Conservation (phyloP, 1,140 invertebrate species). For the Drosophila persimilis region DNA sequence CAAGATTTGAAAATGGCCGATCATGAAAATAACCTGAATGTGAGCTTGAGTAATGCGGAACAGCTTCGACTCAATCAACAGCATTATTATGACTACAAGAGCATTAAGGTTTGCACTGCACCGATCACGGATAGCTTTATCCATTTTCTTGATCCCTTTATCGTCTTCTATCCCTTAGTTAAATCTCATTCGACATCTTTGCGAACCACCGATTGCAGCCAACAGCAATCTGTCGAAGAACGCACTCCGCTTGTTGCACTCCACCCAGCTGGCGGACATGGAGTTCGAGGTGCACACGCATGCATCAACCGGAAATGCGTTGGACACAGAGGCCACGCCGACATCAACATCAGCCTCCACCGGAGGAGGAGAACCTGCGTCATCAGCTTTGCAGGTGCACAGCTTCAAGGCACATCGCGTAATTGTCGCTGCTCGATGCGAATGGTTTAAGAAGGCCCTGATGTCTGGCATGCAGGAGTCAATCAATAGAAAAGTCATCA, state of each 20-base stretch:
- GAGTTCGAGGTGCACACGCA: slow-evolving; percentile 86
- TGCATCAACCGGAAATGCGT: not conserved
- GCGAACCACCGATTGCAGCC: slow-evolving; percentile 85
- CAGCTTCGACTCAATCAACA: slow-evolving; percentile 38
- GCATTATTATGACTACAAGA: slow-evolving; percentile 69
- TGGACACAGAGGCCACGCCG: not conserved
- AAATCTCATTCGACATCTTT: slow-evolving; percentile 86
- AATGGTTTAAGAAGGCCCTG: slow-evolving; percentile 88
- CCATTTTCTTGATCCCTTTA: too few species aligned
- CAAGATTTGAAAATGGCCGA: slow-evolving; percentile 52
- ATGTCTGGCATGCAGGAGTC: slow-evolving; percentile 89
- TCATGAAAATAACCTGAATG: slow-evolving; percentile 60
- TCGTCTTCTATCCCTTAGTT: slow-evolving; percentile 82
- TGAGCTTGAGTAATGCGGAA: slow-evolving; percentile 31
- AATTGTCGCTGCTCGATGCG: slow-evolving; percentile 87
- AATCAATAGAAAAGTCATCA: slow-evolving; percentile 88
- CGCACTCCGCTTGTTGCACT: slow-evolving; percentile 84
- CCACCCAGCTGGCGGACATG: slow-evolving; percentile 86
- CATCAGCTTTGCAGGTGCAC: slow-evolving; percentile 51
- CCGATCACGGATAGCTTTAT: not conserved
- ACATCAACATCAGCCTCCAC: too few species aligned
- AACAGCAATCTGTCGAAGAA: slow-evolving; percentile 85
- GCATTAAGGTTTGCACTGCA: slow-evolving; percentile 62
- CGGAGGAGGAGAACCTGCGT: not conserved
- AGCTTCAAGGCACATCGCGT: slow-evolving; percentile 86